Evolutionary conservation across 2,888 invertebrate species (phyloP).

Genomic region (Brachypalpus laphriformis): DNA sequence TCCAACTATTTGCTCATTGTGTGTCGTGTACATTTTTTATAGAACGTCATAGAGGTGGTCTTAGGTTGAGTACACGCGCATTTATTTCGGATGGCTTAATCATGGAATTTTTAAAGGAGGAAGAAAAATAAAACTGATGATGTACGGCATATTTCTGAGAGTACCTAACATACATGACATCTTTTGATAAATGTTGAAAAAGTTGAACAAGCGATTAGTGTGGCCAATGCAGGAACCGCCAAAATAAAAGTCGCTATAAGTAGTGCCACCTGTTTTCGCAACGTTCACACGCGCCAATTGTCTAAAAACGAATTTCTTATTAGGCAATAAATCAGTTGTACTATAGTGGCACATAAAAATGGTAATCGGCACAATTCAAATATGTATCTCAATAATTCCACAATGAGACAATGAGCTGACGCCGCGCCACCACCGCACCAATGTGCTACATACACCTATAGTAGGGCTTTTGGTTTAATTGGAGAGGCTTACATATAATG

Average conservation of each 20-base stretch:
- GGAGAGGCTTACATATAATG: not conserved
- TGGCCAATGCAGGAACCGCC: not conserved
- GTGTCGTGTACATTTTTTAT: not conserved
- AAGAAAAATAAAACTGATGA: not conserved
- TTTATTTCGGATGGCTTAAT: not conserved
- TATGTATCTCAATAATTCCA: not conserved
- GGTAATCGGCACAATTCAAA: not conserved
- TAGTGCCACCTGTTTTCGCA: not conserved
- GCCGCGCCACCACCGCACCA: not conserved
- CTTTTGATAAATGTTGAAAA: not conserved
- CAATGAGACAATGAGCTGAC: not conserved
- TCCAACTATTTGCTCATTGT: not conserved
- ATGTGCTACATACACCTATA: not conserved
- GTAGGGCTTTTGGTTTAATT: not conserved
- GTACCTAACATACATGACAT: not conserved
- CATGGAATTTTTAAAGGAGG: not conserved
- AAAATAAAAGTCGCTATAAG: not conserved
- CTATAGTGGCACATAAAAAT: not conserved
- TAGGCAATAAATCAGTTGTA: not conserved
- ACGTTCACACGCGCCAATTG: constrained; percentile 1
- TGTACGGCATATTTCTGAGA: not conserved
- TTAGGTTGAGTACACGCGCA: not conserved
- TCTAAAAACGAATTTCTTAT: not conserved
- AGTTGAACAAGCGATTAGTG: not conserved
- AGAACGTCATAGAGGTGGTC: not conserved